Percentiles rank a stretch among this genome's conserved stretches.
Conservation (phyloP, 2,888 invertebrate genomes). For the Cartodere bifasciata region DNA sequence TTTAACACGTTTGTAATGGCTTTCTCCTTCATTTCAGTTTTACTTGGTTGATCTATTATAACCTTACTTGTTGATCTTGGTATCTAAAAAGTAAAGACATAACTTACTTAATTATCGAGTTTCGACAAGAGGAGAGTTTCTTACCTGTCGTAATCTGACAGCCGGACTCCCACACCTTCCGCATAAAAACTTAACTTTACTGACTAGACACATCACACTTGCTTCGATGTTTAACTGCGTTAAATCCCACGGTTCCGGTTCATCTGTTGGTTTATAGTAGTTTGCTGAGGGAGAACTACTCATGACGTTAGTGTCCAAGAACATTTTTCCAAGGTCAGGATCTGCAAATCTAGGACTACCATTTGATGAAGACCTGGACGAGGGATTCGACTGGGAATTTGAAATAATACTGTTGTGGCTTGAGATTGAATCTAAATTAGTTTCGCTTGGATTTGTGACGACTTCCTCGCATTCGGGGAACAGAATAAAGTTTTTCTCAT, state of each 20-base stretch:
- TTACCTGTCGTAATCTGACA: constrained; percentile 46
- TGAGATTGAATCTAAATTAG: constrained; percentile 4
- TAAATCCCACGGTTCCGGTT: constrained; percentile 76
- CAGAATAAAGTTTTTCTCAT: constrained; percentile 41
- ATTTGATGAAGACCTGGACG: too few species aligned
- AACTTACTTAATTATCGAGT: too few species aligned
- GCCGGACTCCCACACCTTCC: constrained; percentile 62
- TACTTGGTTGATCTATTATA: constrained; percentile 20
- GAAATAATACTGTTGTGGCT: too few species aligned
- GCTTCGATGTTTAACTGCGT: constrained; percentile 79
- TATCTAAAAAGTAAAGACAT: too few species aligned
- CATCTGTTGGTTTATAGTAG: constrained; percentile 67
- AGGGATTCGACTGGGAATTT: too few species aligned
- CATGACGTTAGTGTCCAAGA: constrained; percentile 41
- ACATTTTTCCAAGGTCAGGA: constrained; percentile 28
- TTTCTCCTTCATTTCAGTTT: constrained; percentile 23
- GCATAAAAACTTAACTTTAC: constrained; percentile 70
- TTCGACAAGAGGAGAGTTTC: constrained; percentile 17
- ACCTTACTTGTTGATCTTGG: too few species aligned
- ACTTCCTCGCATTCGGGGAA: constrained; percentile 46
- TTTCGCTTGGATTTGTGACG: constrained; percentile 4
- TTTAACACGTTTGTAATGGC: constrained; percentile 38
- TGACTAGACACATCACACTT: constrained; percentile 73
- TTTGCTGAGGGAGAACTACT: constrained; percentile 55
- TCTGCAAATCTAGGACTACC: constrained; percentile 21